Evolutionary conservation across 2,797 vertebrate genomes (phyloP), one percentile per base, ranked within the genome.

Genomic region (Lithobates sylvaticus): DNA sequence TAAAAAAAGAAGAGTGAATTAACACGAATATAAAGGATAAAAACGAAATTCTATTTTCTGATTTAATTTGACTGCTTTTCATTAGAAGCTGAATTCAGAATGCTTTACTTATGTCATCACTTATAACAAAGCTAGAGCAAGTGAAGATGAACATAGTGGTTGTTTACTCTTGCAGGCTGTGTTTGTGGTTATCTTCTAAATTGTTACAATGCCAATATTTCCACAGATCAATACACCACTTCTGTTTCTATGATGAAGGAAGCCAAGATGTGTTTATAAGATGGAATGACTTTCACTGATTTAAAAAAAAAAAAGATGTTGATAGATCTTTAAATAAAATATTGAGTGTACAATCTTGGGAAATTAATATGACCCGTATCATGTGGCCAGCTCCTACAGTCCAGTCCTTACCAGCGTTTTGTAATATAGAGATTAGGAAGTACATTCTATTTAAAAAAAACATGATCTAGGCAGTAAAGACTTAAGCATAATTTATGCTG

Each of bases 151-250:
- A 67, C 68, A 72, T 15, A 27, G 23, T 39, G 47, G 29, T 34
- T 71, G 32, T 39, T 81, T 58, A 58, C 79, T 61, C 3, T 72
- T 8, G 10, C 1, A 36, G 68, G 34, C 79, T 81, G 32, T 61
- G 36, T 58, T 27, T 81, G 32, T 81, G 79, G 29, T 81, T 72
- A 81, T 72, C 54, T 61, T 81, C 23, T 72, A 81, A 72, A 81
- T 61, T 81, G 68, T 72, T 72, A 36, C 68, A 58, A 36, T 36
- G 68, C 58, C 68, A 39, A 23, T 71, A 23, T 61, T 23, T 72
- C 50, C 68, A 81, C 47, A 72, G 32, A 81, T 81, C 79, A 81
- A 81, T 72, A 81, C 2, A 69, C 39, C 23, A 29, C 70, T 72
- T 72, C 29, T 72, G 12, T 58, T 7, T 54, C 67, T 81, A 26